Evolutionary conservation across 2,113 vertebrate species (phyloP).

Genomic region (Melanerpes aurifrons): DNA sequence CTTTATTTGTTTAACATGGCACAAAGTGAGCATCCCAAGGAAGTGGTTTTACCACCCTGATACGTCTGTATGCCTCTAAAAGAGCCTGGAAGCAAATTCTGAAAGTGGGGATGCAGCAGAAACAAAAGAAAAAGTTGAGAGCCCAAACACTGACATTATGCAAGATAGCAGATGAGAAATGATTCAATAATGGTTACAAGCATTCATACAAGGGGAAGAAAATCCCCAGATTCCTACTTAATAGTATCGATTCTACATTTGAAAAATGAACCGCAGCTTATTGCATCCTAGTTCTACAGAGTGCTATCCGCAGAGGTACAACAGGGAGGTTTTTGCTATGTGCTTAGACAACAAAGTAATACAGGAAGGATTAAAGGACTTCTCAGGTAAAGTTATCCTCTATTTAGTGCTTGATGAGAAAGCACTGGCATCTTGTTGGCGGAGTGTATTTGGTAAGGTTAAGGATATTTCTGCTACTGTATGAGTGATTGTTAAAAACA

Average conservation of each 20-base stretch:
- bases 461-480: neutral
- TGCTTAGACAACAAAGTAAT: neutral
- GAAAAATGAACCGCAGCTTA: conserved; percentile 12
- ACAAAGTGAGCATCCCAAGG: neutral
- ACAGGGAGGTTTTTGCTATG: neutral
- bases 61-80: neutral
- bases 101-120: conserved; percentile 34
- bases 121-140: conserved; percentile 3
- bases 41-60: neutral
- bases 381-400: conserved; percentile 39
- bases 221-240: neutral
- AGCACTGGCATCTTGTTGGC: neutral
- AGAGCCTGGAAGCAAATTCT: conserved; percentile 23
- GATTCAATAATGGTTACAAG: conserved; percentile 32
- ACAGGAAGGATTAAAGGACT: conserved; percentile 34
- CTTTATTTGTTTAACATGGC: neutral
- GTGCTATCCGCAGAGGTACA: accelerated
- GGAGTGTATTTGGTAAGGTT: conserved; percentile 8
- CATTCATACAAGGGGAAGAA: neutral
- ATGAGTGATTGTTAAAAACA: neutral
- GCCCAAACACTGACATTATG: neutral
- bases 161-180: conserved; percentile 37
- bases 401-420: conserved; percentile 22
- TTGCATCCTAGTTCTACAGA: neutral
- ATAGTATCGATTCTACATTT: conserved; percentile 22